A percentile compares a stretch with the other conserved stretches of the same genome.
phyloP scores from a whole-genome alignment of 2,888 invertebrate species.

The Drosophila vallismaia region DNA sequence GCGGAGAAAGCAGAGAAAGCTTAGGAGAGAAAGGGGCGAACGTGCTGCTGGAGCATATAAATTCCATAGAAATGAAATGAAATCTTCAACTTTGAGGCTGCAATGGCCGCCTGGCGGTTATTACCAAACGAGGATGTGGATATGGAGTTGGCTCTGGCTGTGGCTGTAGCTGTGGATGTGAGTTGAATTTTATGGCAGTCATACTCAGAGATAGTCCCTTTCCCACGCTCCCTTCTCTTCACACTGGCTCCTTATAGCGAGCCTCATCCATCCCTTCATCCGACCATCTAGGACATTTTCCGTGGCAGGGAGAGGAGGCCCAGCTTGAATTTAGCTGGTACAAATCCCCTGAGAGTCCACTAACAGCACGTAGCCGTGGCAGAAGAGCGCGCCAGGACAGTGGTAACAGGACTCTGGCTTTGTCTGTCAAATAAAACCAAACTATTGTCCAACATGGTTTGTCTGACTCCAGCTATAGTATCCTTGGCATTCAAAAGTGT shows the following conservation, averaged over 20 bases:
- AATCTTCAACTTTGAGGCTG: conserved; percentile 47
- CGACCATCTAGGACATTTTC: conserved; percentile 7
- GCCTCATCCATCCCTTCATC: conserved; percentile 1
- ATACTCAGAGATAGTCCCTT: conserved; percentile 67
- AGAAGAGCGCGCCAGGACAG: conserved; percentile 24
- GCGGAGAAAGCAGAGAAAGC: neutral
- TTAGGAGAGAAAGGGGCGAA: neutral
- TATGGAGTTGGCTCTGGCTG: neutral
- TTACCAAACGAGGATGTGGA: conserved; percentile 44
- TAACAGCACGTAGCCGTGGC: conserved; percentile 66
- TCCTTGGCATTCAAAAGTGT: too few species aligned
- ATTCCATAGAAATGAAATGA: conserved; percentile 36
- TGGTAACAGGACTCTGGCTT: conserved; percentile 10
- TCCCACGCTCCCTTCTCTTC: too few species aligned
- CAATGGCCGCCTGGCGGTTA: conserved; percentile 72
- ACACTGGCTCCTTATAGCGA: too few species aligned
- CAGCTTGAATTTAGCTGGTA: conserved; percentile 61
- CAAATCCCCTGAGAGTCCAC: conserved; percentile 69
- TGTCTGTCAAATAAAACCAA: too few species aligned
- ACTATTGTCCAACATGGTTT: too few species aligned
- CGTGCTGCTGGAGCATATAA: conserved; percentile 30
- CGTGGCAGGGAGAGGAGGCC: neutral
- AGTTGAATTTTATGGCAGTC: conserved; percentile 74
- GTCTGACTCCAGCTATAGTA: too few species aligned
- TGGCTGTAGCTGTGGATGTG: conserved; percentile 53